A percentile compares a stretch with the other conserved stretches of the same genome.
phyloP scores from a whole-genome alignment of 2,113 vertebrate species.

The Lates calcarifer region DNA sequence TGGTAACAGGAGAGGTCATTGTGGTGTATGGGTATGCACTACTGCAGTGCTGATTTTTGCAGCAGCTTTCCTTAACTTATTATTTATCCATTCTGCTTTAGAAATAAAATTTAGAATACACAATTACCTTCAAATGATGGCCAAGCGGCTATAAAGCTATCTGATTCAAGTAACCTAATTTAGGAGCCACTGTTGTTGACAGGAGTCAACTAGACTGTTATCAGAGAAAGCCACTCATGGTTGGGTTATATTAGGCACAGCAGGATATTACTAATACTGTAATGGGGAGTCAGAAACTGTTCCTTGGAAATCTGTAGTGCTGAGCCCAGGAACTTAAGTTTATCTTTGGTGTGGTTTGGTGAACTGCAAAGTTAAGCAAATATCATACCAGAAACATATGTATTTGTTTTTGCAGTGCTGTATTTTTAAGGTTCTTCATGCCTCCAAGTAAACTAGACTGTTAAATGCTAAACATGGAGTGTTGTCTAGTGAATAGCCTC shows the following conservation, averaged over 20 bases:
- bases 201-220: conserved; percentile 19
- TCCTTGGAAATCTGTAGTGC: not conserved
- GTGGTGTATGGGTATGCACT: not conserved
- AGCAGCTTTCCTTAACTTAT: conserved; percentile 9
- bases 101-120: not conserved
- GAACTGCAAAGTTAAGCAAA: conserved; percentile 30
- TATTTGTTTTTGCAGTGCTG: conserved; percentile 7
- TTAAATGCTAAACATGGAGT: not conserved
- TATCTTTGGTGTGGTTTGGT: conserved; percentile 42
- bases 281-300: not conserved
- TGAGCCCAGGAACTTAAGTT: not conserved
- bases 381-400: not conserved
- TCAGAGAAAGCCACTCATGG: conserved; percentile 20
- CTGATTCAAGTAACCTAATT: conserved; percentile 21
- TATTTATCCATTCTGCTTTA: conserved; percentile 5
- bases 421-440: not conserved
- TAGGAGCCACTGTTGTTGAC: conserved; percentile 14
- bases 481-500: not conserved
- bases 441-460: not conserved
- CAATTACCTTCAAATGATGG: not conserved
- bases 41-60: not conserved
- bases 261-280: conserved; percentile 10
- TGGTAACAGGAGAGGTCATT: not conserved
- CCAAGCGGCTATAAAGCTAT: not conserved
- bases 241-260: not conserved